Conservation (phyloP, 2,888 invertebrate species). For the Cheilosia soror region DNA sequence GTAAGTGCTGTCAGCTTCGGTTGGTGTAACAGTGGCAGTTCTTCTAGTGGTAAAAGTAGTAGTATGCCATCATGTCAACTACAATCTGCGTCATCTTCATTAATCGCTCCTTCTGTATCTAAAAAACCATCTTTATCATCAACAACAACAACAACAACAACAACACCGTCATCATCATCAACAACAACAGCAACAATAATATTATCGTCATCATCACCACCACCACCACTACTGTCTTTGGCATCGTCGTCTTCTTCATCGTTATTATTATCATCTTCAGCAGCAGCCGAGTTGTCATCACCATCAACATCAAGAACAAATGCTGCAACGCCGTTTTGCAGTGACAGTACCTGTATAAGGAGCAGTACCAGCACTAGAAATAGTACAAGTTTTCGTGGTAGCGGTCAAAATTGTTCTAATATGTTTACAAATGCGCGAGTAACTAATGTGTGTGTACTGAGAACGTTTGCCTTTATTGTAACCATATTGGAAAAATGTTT, state of each 20-base stretch:
- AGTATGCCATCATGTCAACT: conserved; percentile 63
- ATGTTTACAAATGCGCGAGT: conserved; percentile 22
- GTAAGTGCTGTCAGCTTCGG: conserved; percentile 39
- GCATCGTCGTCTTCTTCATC: conserved; percentile 42
- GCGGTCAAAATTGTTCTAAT: conserved; percentile 47
- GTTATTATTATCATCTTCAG: conserved; percentile 33
- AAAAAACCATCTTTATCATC: conserved; percentile 46
- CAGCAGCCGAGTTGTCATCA: conserved; percentile 14
- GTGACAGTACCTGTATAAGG: conserved; percentile 26
- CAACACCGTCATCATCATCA: conserved; percentile 6
- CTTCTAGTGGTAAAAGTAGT: conserved; percentile 26
- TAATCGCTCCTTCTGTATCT: conserved; percentile 52
- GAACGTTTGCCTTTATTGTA: conserved; percentile 62
- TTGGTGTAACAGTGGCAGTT: conserved; percentile 51
- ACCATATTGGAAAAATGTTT: conserved; percentile 60
- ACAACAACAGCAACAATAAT: conserved; percentile 28
- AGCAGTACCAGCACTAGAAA: conserved; percentile 23
- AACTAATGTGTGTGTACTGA: conserved; percentile 40
- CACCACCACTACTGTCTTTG: conserved; percentile 15
- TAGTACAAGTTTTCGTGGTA: conserved; percentile 56
- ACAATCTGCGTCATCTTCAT: conserved; percentile 55
- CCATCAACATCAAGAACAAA: conserved; percentile 48
- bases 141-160: conserved; percentile 22
- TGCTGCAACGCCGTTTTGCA: conserved; percentile 53
- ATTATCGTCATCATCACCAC: conserved; percentile 18